These are phyloP conservation scores for Paguma larvata DNA, from an alignment of 2,797 vertebrate genomes.

Conservation along the genomic window DNA sequence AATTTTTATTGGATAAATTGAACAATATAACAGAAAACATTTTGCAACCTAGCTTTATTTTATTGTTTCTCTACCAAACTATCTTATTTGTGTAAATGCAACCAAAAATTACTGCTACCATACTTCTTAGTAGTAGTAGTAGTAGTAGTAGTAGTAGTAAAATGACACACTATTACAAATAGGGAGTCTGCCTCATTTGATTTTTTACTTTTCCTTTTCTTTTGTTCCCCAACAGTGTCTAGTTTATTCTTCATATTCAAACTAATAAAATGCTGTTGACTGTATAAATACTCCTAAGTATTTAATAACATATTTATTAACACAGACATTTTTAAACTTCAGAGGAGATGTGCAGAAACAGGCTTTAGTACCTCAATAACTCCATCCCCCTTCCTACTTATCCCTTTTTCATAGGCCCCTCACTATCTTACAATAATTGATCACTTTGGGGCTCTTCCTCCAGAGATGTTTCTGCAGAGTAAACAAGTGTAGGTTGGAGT, in stretches of 20 bases:
- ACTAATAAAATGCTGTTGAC: background rate
- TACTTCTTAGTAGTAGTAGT: background rate
- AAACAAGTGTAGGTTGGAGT: background rate
- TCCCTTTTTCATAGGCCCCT: background rate
- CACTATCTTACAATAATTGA: slow-evolving; percentile 37
- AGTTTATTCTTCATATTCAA: background rate
- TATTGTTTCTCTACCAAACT: background rate
- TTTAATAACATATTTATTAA: background rate
- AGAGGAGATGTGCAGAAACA: background rate
- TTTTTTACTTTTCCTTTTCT: background rate
- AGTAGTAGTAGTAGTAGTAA: background rate
- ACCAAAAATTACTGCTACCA: background rate
- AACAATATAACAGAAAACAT: background rate
- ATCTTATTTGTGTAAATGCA: background rate
- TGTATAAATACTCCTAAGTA: background rate
- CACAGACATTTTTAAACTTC: background rate
- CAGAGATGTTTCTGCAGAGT: background rate
- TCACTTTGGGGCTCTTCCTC: slow-evolving; percentile 18
- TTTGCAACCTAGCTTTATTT: background rate
- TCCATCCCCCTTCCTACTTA: background rate
- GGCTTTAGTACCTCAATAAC: background rate
- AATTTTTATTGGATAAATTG: background rate
- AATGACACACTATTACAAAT: background rate
- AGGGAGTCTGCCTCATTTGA: background rate
- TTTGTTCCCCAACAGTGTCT: background rate